phyloP scores from a whole-genome alignment of 2,113 vertebrate genomes.

The Syrrhaptes paradoxus region DNA sequence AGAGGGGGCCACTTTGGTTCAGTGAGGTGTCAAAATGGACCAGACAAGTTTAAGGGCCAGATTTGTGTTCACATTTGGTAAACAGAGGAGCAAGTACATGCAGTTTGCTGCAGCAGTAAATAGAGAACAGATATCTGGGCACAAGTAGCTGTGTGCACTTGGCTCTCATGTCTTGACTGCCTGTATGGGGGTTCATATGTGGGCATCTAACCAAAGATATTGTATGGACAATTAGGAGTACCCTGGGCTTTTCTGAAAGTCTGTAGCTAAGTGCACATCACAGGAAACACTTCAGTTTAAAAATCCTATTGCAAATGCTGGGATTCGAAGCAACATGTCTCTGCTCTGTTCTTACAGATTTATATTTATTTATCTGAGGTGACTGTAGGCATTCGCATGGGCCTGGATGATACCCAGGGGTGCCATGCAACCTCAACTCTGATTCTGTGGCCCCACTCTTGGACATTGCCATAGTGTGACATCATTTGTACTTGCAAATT shows the following conservation, averaged over 20 bases:
- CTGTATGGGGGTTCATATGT: not conserved
- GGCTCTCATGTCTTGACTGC: not conserved
- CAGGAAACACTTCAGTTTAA: not conserved
- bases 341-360: not conserved
- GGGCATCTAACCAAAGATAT: not conserved
- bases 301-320: not conserved
- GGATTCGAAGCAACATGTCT: not conserved
- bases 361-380: not conserved
- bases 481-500: not conserved
- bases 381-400: fast-evolving
- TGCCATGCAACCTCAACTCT: not conserved
- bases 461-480: not conserved
- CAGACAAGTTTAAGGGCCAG: not conserved
- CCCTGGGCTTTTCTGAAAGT: not conserved
- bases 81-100: not conserved
- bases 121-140: not conserved
- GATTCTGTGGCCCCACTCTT: not conserved
- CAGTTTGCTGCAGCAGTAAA: not conserved
- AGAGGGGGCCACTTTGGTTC: not conserved
- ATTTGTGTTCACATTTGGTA: not conserved
- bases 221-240: not conserved
- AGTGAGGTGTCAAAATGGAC: not conserved
- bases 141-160: not conserved
- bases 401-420: not conserved
- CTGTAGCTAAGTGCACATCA: not conserved